phyloP scores from a whole-genome alignment of 2,113 vertebrate genomes.

The Heptranchias perlo region DNA sequence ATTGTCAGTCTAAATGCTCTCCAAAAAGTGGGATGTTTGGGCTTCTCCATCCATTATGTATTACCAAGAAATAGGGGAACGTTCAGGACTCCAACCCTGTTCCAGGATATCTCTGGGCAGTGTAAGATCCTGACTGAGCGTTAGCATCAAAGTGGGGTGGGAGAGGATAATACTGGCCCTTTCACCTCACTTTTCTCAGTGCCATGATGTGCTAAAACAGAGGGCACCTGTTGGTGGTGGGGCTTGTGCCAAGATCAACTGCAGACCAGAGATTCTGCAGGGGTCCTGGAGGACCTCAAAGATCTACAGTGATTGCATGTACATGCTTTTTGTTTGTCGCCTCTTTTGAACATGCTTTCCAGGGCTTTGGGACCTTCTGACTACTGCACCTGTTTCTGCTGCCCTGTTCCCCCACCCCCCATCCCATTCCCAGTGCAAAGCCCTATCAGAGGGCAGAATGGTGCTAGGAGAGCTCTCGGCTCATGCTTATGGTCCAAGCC shows the following conservation, averaged over 20 bases:
- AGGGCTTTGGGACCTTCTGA: neutral
- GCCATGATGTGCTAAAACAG: neutral
- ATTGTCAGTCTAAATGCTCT: too few relatives aligned
- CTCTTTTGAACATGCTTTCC: neutral
- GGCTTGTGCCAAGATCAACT: neutral
- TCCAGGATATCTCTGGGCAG: neutral
- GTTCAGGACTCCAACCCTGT: too few relatives aligned
- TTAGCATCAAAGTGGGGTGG: neutral
- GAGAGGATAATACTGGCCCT: neutral
- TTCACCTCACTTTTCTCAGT: neutral
- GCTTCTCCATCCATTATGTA: too few relatives aligned
- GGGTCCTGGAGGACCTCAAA: neutral
- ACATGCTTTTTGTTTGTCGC: neutral
- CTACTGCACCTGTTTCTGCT: too few relatives aligned
- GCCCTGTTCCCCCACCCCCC: too few relatives aligned
- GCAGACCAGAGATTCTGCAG: neutral
- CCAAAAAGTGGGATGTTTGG: too few relatives aligned
- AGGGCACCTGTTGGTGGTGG: neutral
- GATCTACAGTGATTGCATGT: neutral
- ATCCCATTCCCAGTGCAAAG: neutral
- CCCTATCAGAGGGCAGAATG: neutral
- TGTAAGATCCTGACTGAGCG: neutral
- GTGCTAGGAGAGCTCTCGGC: neutral
- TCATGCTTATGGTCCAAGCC: neutral
- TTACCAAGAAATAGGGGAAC: too few relatives aligned